Evolutionary conservation across 2,113 vertebrate species (phyloP), one percentile per base, ranked within the genome.

Genomic region (Gasterosteus nipponicus): DNA sequence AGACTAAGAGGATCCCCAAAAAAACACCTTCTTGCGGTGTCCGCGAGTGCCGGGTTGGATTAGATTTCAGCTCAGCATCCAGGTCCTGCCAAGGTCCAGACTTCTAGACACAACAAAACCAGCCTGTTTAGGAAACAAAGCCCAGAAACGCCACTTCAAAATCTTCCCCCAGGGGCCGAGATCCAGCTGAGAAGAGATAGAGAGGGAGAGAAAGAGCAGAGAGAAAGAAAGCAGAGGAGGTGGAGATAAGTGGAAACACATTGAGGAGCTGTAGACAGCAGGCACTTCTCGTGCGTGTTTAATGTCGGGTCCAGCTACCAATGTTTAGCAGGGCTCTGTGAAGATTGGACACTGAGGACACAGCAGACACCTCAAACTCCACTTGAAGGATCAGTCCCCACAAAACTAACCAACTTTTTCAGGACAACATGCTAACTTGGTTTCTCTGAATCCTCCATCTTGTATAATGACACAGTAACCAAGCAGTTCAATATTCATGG

Each of bases 91-190:
- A 85, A 80, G 75, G 70, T 79, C 72, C 73, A 79, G 88, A 82
- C 83, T 81, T 81, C 66, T 80, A 92, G 90, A 92, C 91, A 92
- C 82, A 93, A 92, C 89, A 92, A 89, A 84, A 83, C 78, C 58
- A 83, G 46, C 44, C 85, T 80, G 57, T 83, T 82, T 81, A 78
- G 61, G 78, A 87, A 89, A 86, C 78, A 87, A 87, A 90, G 77
- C 75, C 71, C 60, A 77, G 63, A 82, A 88, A 82, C 22, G 63
- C 81, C 85, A 90, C 89, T 91, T 91, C 83, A 90, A 89, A 89
- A 84, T 86, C 80, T 70, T 81, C 58, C 78, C 78, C 9, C 3
- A 18, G 64, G 68, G 65, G 44, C 31, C 57, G 60, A 57, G 68
- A 82, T 26, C 19, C 8, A 80, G 75, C 85, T 77, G 77, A 85